Conservation (phyloP, 2,888 invertebrate species). For the Neoitamus cyanurus region DNA sequence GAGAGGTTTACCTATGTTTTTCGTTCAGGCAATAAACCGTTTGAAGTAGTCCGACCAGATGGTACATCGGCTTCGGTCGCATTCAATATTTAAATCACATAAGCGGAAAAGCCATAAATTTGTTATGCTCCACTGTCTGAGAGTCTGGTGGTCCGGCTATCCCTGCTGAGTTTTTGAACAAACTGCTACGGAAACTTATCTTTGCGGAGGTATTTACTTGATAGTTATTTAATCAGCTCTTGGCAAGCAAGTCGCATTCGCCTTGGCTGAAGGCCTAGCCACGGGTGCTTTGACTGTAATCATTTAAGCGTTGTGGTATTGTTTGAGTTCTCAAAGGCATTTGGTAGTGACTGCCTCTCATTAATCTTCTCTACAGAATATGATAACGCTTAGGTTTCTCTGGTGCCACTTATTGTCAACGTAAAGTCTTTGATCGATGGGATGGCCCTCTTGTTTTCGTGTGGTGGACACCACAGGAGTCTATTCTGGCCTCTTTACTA, state of each 20-base stretch:
- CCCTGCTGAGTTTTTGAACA: not conserved
- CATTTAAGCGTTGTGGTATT: not conserved
- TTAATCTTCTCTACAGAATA: not conserved
- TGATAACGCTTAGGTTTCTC: not conserved
- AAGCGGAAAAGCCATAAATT: not conserved
- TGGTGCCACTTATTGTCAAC: not conserved
- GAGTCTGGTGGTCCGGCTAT: not conserved
- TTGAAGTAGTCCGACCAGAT: not conserved
- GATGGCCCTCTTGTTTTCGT: not conserved
- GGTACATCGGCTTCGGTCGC: not conserved
- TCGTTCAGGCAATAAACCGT: not conserved
- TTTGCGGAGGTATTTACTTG: not conserved
- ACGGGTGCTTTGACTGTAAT: not conserved
- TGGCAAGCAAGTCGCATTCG: no score
- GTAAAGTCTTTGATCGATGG: not conserved
- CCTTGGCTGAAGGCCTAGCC: not conserved
- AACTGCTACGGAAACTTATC: not conserved
- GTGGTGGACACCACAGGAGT: not conserved
- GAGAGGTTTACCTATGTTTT: not conserved
- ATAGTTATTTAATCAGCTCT: not conserved
- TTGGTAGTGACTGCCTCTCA: not conserved
- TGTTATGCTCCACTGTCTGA: not conserved
- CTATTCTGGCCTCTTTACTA: not conserved
- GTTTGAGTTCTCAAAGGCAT: not conserved
- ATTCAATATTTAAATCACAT: not conserved